Percentiles rank a stretch among this genome's conserved stretches.
Conservation (phyloP, 2,113 vertebrate species). For the Crotalus viridis region DNA sequence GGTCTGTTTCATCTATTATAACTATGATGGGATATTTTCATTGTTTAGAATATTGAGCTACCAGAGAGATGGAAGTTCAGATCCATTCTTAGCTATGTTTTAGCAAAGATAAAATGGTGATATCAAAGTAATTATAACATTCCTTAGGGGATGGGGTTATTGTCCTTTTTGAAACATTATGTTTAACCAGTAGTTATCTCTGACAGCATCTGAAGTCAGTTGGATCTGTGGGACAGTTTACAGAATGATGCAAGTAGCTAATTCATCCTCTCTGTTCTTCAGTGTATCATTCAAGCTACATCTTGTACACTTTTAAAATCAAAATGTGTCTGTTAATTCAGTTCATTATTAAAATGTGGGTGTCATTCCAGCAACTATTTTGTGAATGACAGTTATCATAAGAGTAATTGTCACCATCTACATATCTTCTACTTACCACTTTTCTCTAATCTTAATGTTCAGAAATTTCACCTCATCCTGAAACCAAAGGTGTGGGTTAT, state of each 20-base stretch:
- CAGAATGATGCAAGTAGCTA: background rate
- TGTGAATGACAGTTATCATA: background rate
- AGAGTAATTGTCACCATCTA: background rate
- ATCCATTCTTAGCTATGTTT: background rate
- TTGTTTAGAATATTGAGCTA: background rate
- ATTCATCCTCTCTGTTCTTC: background rate
- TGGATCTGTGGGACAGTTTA: background rate
- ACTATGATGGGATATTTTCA: background rate
- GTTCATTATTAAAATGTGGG: background rate
- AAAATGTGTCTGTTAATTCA: background rate
- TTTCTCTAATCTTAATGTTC: background rate
- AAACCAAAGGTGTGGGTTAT: background rate
- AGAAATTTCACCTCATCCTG: background rate
- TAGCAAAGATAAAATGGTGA: background rate
- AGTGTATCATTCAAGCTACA: background rate
- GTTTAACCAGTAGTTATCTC: background rate
- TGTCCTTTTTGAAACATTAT: background rate
- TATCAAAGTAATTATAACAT: background rate
- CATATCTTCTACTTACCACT: background rate
- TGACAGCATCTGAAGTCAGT: background rate
- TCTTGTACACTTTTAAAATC: background rate
- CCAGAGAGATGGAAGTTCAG: background rate
- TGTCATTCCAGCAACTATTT: background rate
- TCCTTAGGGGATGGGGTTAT: background rate
- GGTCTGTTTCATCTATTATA: background rate